A percentile compares a stretch with the other conserved stretches of the same genome.
phyloP scores from a whole-genome alignment of 92 coral and sea anemone species.

The Zoanthus gigantus region DNA sequence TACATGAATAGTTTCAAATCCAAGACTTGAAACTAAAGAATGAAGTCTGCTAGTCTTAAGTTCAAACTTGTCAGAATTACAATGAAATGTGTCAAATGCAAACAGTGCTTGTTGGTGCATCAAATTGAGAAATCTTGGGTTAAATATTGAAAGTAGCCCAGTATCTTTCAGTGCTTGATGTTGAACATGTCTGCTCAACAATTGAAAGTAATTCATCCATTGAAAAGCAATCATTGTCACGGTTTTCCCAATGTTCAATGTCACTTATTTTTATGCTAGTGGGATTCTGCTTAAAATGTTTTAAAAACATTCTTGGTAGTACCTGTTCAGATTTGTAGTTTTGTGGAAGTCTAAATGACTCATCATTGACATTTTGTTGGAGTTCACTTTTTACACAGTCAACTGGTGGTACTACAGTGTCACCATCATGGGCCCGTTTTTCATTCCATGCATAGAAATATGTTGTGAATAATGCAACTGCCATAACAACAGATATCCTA shows the following conservation, averaged over 20 bases:
- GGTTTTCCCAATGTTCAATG: slow-evolving; percentile 9
- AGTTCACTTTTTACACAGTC: slow-evolving; percentile 26
- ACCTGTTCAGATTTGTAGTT: not conserved
- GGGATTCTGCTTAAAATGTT: slow-evolving; percentile 17
- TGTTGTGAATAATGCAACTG: slow-evolving; percentile 24
- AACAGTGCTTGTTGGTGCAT: slow-evolving; percentile 46
- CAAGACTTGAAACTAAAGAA: slow-evolving; percentile 36
- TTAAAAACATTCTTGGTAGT: slow-evolving; percentile 28
- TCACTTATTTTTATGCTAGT: slow-evolving; percentile 17
- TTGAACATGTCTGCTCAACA: slow-evolving; percentile 27
- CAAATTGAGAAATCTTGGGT: slow-evolving; percentile 20
- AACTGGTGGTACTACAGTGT: slow-evolving; percentile 42
- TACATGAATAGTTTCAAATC: slow-evolving; percentile 45
- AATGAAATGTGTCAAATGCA: slow-evolving; percentile 44
- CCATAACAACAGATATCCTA: slow-evolving; percentile 44
- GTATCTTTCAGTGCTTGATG: slow-evolving; percentile 25
- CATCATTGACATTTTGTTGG: not conserved
- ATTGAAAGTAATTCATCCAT: slow-evolving; percentile 4
- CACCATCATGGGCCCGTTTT: slow-evolving; percentile 24
- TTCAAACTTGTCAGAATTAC: slow-evolving; percentile 27
- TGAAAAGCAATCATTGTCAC: not conserved
- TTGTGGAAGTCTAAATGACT: slow-evolving; percentile 43
- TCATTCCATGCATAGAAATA: slow-evolving; percentile 28
- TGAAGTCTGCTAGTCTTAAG: slow-evolving; percentile 35
- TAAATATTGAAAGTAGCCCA: not conserved